These are phyloP conservation scores for Sericinus montela DNA, from an alignment of 2,888 invertebrate genomes.

Conservation along the genomic window DNA sequence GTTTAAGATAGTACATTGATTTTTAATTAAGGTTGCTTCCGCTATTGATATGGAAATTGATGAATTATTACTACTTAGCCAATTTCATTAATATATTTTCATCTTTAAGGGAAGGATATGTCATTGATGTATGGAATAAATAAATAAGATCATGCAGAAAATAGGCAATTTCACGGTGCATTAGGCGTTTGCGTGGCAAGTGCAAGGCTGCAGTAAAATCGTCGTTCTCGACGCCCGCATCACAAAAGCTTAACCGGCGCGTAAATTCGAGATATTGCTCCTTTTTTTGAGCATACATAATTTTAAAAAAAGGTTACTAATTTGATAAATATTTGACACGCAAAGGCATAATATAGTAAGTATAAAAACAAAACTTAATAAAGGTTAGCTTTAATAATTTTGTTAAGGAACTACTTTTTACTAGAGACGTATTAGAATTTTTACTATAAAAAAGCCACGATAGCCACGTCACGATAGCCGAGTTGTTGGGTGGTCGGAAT, in stretches of 20 bases:
- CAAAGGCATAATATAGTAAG: no score
- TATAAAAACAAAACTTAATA: no score
- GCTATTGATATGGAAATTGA: no score
- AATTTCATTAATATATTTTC: no score
- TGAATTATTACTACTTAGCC: no score
- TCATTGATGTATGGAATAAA: constrained; percentile 74
- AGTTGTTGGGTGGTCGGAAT: no score
- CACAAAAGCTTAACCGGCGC: constrained; percentile 59
- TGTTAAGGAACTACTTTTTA: no score
- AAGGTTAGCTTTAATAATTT: no score
- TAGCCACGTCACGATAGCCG: no score
- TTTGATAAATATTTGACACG: no score
- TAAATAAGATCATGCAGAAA: constrained; percentile 77
- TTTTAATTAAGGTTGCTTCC: constrained; percentile 4
- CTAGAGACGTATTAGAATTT: no score
- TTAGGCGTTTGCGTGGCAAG: constrained; percentile 61
- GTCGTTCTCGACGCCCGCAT: constrained; percentile 44
- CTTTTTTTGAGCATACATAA: neutral
- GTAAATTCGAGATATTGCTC: constrained; percentile 43
- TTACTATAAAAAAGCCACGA: no score
- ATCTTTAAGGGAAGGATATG: constrained; percentile 43
- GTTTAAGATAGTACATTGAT: constrained; percentile 31
- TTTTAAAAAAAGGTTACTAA: neutral
- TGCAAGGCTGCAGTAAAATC: constrained; percentile 44
- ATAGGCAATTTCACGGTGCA: constrained; percentile 79